Conservation (phyloP, 2,888 invertebrate species). For the Clepsis dumicolana region DNA sequence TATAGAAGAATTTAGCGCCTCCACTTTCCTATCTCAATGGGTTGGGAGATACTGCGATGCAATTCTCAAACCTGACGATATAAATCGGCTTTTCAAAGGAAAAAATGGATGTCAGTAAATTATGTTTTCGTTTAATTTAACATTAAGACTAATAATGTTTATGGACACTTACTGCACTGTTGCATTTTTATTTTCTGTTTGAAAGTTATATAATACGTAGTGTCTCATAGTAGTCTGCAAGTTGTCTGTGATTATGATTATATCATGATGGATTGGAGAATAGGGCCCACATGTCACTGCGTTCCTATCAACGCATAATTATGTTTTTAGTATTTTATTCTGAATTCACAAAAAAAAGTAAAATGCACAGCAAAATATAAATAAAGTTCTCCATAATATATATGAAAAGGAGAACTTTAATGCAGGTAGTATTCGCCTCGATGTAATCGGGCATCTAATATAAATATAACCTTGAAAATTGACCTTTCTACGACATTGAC, state of each 20-base stretch:
- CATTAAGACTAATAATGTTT: not conserved
- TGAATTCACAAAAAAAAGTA: not conserved
- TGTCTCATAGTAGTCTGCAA: no score
- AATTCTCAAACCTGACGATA: constrained; percentile 15
- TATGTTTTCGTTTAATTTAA: not conserved
- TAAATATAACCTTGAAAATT: constrained; percentile 37
- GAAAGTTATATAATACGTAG: no score
- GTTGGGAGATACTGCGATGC: not conserved
- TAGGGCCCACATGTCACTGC: not conserved
- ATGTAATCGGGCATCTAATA: constrained; percentile 16
- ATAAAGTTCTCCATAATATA: not conserved
- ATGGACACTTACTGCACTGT: no score
- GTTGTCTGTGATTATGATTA: no score
- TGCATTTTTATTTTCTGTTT: no score
- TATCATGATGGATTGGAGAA: constrained; percentile 14
- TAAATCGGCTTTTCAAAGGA: not conserved
- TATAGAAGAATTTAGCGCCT: no score
- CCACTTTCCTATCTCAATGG: no score
- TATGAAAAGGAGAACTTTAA: not conserved
- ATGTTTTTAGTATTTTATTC: not conserved
- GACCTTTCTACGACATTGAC: constrained; percentile 65
- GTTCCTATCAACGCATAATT: not conserved
- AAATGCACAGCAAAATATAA: not conserved
- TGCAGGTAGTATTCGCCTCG: not conserved
- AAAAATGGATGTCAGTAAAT: not conserved